Evolutionary conservation across 2,797 vertebrate species (phyloP), one percentile per base, ranked within the genome.

Genomic region (Trachops cirrhosus): DNA sequence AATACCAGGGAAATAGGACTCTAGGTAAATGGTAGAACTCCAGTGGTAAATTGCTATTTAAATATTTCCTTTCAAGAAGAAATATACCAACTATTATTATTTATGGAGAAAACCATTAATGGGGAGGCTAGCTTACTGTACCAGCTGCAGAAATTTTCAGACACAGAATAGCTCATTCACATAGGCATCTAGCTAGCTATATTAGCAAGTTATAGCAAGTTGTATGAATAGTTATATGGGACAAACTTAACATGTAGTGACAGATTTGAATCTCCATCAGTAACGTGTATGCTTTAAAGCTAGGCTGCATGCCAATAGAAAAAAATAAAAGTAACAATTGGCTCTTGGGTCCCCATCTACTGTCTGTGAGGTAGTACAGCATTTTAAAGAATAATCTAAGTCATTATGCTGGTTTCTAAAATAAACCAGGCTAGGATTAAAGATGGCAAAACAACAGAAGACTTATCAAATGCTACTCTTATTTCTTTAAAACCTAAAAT

Each of bases 141-240:
- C 16, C 54, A 16, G 9, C 9, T 79, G 59, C 18, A 64, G 77
- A 64, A 59, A 68, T 68, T 89, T 77, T 46, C 83, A 54, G 59
- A 79, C 48, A 34, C 3, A 46, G 70, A 83, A 39, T 67, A 85
- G 39, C 8, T 92, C 73, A 68, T 21, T 62, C 78, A 59, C 24
- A 57, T 2, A 77, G 29, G 54, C 59, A 92, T 64, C 48, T 24
- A 34, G 26, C 67, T 84, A 34, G 59, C n/a, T 57, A 18, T 19
- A 44, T 54, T 5, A 80, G 78, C 95, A 94, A 93, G 96, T 89
- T 86, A 79, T 9, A 44, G 86, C 97, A 96, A 71, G 92, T 92
- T 77, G 80, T 50, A 80, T 73, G 82, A 96, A 88, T 88, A 94
- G 74, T 52, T 82, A 39, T 14, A 15, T 39, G 78, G 89, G 86